These are phyloP conservation scores for Ctenochaetus hawaiiensis DNA, from an alignment of 2,797 vertebrate genomes.

Conservation along the genomic window DNA sequence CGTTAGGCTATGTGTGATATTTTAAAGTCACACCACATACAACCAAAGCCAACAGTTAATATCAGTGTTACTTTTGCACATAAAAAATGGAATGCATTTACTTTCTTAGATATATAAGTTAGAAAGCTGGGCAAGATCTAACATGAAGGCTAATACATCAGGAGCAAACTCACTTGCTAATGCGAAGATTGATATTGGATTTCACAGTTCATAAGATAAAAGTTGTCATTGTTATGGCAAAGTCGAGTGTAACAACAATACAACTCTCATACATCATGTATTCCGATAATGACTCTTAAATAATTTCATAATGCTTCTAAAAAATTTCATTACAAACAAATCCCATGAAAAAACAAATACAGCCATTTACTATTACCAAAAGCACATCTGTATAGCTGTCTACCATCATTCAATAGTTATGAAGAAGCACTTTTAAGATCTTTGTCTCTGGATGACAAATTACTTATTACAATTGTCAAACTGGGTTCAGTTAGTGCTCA, in stretches of 20 bases:
- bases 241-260: not conserved
- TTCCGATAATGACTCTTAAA: not conserved
- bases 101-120: not conserved
- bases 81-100: not conserved
- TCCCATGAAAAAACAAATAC: not conserved
- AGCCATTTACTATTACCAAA: not conserved
- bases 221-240: not conserved
- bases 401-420: not conserved
- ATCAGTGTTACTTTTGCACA: not conserved
- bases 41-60: not conserved
- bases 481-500: not conserved
- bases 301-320: too few relatives aligned
- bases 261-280: not conserved
- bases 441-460: not conserved
- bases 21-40: slow-evolving; percentile 11
- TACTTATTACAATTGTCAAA: not conserved
- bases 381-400: not conserved
- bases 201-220: not conserved
- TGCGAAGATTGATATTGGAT: not conserved
- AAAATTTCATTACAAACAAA: not conserved
- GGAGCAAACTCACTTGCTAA: not conserved
- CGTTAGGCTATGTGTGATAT: not conserved
- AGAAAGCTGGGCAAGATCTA: not conserved
- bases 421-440: not conserved
- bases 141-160: not conserved